Conservation (phyloP, 2,113 vertebrate species). For the Megalops atlanticus region DNA sequence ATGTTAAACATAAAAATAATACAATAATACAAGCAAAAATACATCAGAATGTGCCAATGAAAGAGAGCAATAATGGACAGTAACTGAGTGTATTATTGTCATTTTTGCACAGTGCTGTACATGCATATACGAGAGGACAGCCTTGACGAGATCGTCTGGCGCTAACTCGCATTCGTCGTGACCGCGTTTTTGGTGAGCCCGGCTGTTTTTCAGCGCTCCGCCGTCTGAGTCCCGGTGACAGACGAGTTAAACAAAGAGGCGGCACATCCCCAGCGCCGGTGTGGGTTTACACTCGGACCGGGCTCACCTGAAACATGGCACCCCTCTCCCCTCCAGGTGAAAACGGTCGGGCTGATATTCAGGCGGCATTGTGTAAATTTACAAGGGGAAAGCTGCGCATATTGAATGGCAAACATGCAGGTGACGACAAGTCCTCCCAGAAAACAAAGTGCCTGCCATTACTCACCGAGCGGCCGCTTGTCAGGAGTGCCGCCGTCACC, state of each 20-base stretch:
- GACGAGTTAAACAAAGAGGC: slow-evolving; percentile 55
- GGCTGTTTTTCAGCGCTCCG: slow-evolving; percentile 43
- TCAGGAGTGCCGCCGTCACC: background rate
- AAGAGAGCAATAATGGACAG: background rate
- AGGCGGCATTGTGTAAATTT: slow-evolving; percentile 49
- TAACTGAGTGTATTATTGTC: background rate
- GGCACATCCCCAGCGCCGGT: slow-evolving; percentile 54
- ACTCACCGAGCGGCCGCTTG: slow-evolving; percentile 25
- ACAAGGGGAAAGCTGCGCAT: slow-evolving; percentile 57
- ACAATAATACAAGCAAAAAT: too few species aligned
- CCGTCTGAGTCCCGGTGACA: slow-evolving; percentile 53
- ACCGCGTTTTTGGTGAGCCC: slow-evolving; percentile 21
- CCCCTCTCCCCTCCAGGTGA: slow-evolving; percentile 66
- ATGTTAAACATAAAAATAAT: background rate
- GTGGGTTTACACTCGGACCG: slow-evolving; percentile 68
- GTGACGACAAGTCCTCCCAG: slow-evolving; percentile 56
- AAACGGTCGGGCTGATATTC: slow-evolving; percentile 55
- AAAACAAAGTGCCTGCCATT: slow-evolving; percentile 45
- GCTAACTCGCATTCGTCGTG: background rate
- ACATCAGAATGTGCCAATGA: background rate
- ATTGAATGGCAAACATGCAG: slow-evolving; percentile 58
- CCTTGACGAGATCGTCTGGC: background rate
- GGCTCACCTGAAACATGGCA: slow-evolving; percentile 74
- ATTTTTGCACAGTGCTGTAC: background rate
- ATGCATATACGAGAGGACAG: background rate